Evolutionary conservation across 2,888 invertebrate genomes (phyloP), one percentile per base, ranked within the genome.

Genomic region (Macroteleia sp.): DNA sequence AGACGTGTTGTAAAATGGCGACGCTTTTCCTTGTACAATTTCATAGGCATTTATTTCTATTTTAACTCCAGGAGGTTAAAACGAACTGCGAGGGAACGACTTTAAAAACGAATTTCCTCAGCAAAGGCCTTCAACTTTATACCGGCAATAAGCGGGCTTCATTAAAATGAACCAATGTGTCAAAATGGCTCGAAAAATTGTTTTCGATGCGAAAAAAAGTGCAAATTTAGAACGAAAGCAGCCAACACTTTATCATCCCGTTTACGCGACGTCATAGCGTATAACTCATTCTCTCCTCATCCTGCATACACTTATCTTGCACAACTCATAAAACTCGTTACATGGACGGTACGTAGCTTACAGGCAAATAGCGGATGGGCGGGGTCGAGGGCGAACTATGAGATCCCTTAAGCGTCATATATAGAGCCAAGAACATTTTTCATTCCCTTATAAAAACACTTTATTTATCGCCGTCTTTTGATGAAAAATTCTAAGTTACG

Each of bases 281-380:
- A 76, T 77, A 76, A 80, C 75, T 77, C 77, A 80, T 80, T 80
- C 67, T 54, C 69, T 75, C 44, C 71, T 77, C 77, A 77, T 80
- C 59, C 71, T 70, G 75, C 64, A 71, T 75, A 77, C 69, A 80
- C 80, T 80, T 80, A 80, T 77, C 75, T 80, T 77, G 50, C 75
- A 71, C 80, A 77, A 80, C 77, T 80, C 80, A 80, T 80, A 80
- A 80, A 80, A 80, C 80, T 80, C 77, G 80, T 80, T 80, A 71
- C 75, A 64, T 44, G 71, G 67, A 77, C 75, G 70, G 67, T 70
- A 54, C 56, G 73, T 77, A 80, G 77, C 74, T 80, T 66, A 64
- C 57, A 74, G 77, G 66, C 74, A 71, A 74, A 80, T 77, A 74
- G 61, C 42, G 66, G 54, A 25, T 20, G 46, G 20, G 57, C 39